Conservation (phyloP, 2,797 vertebrate genomes). For the Halcyon chelicuti region DNA sequence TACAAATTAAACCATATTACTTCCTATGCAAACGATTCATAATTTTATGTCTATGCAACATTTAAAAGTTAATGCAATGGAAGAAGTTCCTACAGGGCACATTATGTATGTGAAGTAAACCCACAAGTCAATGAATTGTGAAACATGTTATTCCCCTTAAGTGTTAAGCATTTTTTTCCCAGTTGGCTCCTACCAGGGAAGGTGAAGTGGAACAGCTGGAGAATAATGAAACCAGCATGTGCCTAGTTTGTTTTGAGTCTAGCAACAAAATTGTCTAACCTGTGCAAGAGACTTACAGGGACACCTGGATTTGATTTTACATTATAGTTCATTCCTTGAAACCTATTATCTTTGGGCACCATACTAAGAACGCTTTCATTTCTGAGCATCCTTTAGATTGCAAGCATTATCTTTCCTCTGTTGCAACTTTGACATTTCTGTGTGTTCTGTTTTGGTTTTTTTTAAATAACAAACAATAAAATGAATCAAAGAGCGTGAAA, state of each 20-base stretch:
- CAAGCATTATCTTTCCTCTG: conserved; percentile 10
- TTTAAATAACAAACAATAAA: not conserved
- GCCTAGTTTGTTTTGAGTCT: conserved; percentile 66
- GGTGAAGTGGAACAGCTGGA: conserved; percentile 73
- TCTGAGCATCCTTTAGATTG: conserved; percentile 26
- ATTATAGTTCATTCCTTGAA: conserved; percentile 64
- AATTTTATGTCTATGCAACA: not conserved
- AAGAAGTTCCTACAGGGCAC: conserved; percentile 16
- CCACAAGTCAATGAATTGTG: conserved; percentile 44
- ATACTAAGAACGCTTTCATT: conserved; percentile 59
- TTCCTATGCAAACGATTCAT: not conserved
- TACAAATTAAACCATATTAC: not conserved
- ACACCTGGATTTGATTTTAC: conserved; percentile 69
- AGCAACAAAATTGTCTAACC: conserved; percentile 66
- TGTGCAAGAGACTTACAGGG: conserved; percentile 51
- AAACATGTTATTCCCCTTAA: conserved; percentile 60
- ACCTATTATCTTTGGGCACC: conserved; percentile 69
- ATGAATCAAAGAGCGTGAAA: not conserved
- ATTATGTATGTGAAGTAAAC: conserved; percentile 45
- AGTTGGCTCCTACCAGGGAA: conserved; percentile 64
- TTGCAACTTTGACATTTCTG: not conserved
- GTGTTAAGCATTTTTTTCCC: conserved; percentile 56
- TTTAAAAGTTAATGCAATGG: conserved; percentile 21
- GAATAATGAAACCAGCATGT: conserved; percentile 75
- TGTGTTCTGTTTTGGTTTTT: not conserved